Evolutionary conservation across 2,113 vertebrate species (phyloP), one percentile per base, ranked within the genome.

Genomic region (Dasyornis broadbenti): DNA sequence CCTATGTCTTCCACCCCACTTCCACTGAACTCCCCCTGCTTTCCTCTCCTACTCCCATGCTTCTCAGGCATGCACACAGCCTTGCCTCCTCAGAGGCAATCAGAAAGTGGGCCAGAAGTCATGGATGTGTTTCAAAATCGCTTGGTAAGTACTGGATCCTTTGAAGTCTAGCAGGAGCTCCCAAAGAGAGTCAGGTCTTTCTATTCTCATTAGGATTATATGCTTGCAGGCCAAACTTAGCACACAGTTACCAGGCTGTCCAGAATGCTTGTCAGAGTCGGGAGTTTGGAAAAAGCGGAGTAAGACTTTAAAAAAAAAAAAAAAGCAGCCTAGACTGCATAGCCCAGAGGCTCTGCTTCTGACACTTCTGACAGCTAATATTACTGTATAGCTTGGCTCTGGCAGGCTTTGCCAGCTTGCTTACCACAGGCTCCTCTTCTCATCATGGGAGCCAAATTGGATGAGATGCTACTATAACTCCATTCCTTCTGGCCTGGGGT

Each of bases 21-120:
- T 33, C 40, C 37, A 78, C 26, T 61, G 72, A 89, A 77, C 83
- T 64, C 1, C 7, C 35, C 6, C 23, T 78, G 31, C 52, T 88
- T 88, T 88, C 64, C 24, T 68, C 8, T 83, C 16, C 40, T 31
- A 66, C 39, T 11, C 37, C 33, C 0, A 0, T 82, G 68, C 50
- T 80, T 94, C 47, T 49, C 42, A 59, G 54, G 35, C 11, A 0
- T 18, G 20, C 52, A 81, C 0, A 4, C 20, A 86, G 50, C 60
- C 44, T 86, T 93, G 26, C 16, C 28, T 90, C 21, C 56, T 89
- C 19, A 0, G 47, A 88, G 81, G 52, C 3, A 9, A 84, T 88
- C 79, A 84, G 60, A 94, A 94, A 94, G 69, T 92, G 85, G 90
- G 90, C 56, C 96, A 94, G 82, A 96, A 96, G 90, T 93, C 90